A percentile compares a stretch with the other conserved stretches of the same genome.
Evolutionary conservation across 2,797 vertebrate species (phyloP).

Genomic region (Gouania willdenowi): DNA sequence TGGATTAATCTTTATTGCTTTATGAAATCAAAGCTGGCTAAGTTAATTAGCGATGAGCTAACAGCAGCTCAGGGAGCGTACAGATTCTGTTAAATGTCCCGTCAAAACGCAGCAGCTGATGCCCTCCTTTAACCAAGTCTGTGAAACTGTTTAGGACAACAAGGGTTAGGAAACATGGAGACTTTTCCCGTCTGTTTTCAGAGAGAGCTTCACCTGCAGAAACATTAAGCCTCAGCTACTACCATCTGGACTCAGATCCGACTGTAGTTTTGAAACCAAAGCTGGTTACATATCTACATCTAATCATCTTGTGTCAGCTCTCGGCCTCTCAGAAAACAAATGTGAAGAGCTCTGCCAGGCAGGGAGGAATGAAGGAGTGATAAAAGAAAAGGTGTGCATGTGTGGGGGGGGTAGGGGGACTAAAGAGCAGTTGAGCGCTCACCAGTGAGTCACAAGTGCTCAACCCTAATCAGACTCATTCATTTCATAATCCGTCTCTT

Average conservation of each 20-base stretch:
- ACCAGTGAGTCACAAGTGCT: conserved; percentile 70
- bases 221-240: conserved; percentile 5
- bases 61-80: too few species aligned
- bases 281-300: background rate
- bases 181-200: conserved; percentile 29
- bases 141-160: conserved; percentile 16
- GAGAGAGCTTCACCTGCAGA: conserved; percentile 18
- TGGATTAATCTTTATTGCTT: too few species aligned
- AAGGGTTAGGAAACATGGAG: conserved; percentile 21
- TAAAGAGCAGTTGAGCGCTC: conserved; percentile 74
- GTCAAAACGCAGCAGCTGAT: conserved; percentile 31
- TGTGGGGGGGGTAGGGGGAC: conserved; percentile 20
- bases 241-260: conserved; percentile 15
- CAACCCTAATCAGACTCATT: conserved; percentile 83
- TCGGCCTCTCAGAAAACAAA: conserved; percentile 18
- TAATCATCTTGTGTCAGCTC: background rate
- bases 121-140: conserved; percentile 30
- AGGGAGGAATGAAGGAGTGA: conserved; percentile 4
- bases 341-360: background rate
- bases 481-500: conserved; percentile 84
- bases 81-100: too few species aligned
- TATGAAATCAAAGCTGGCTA: too few species aligned
- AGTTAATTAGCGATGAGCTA: too few species aligned
- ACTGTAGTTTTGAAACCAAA: background rate
- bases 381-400: conserved; percentile 7